phyloP scores from a whole-genome alignment of 1,140 invertebrate species.

The Trypoxylus dichotomus region DNA sequence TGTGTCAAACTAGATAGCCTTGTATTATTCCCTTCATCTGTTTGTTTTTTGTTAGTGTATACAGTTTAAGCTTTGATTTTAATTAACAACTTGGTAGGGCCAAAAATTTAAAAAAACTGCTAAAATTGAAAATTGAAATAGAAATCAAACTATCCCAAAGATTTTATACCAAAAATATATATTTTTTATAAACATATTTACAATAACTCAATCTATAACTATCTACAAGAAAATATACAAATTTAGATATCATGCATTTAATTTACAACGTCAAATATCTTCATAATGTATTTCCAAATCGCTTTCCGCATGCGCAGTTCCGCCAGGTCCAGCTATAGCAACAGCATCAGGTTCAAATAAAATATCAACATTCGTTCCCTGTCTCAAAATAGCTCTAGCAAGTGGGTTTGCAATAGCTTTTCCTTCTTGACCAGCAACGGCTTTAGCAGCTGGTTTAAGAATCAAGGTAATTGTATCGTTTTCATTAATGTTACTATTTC shows the following conservation, averaged over 20 bases:
- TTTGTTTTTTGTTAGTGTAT: too few relatives aligned
- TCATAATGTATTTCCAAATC: slow-evolving; percentile 56
- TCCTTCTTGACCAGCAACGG: slow-evolving; percentile 64
- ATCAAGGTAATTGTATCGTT: slow-evolving; percentile 56
- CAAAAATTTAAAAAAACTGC: too few relatives aligned
- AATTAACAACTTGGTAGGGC: too few relatives aligned
- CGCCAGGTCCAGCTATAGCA: slow-evolving; percentile 71
- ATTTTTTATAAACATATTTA: not conserved
- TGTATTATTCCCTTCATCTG: too few relatives aligned
- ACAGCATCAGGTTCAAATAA: slow-evolving; percentile 65
- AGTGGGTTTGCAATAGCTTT: slow-evolving; percentile 68
- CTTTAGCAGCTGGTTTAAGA: slow-evolving; percentile 64
- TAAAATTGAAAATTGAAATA: too few relatives aligned
- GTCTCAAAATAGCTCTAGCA: slow-evolving; percentile 58
- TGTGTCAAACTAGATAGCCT: too few relatives aligned
- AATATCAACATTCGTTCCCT: slow-evolving; percentile 59
- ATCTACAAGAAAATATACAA: not conserved
- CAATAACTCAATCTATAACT: not conserved
- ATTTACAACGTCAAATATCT: slow-evolving; percentile 33
- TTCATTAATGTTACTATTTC: slow-evolving; percentile 38
- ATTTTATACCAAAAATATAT: not conserved
- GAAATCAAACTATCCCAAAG: not conserved
- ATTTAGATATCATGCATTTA: not conserved
- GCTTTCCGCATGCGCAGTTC: slow-evolving; percentile 69
- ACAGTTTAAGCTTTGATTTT: too few relatives aligned